Conservation (phyloP, 2,797 vertebrate species). For the Sebastes trivittatus region DNA sequence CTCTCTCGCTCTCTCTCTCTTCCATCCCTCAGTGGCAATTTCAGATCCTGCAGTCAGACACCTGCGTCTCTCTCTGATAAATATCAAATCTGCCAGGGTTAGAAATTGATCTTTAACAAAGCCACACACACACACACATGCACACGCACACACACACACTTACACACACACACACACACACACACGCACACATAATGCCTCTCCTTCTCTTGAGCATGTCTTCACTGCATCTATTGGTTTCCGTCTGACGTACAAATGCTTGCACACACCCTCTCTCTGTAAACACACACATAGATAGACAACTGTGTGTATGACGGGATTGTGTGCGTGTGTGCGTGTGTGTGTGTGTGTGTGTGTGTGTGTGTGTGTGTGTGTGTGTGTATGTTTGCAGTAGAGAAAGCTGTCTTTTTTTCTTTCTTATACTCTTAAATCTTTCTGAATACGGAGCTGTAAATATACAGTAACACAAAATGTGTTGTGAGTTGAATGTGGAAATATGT, state of each 20-base stretch:
- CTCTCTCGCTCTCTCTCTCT: neutral
- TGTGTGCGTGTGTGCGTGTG: too few relatives aligned
- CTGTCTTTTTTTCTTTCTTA: neutral
- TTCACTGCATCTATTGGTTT: neutral
- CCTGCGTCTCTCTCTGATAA: conserved; percentile 58
- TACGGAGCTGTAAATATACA: neutral
- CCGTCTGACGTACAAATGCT: neutral
- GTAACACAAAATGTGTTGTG: too few relatives aligned
- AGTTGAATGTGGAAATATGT: neutral
- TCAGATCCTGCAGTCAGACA: conserved; percentile 28
- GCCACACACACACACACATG: neutral
- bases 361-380: neutral
- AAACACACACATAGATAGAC: neutral
- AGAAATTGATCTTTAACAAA: conserved; percentile 17
- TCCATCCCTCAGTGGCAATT: conserved; percentile 10
- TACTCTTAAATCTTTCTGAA: neutral
- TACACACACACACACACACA: neutral
- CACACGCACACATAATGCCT: neutral
- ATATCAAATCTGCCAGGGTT: conserved; percentile 56
- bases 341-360: neutral
- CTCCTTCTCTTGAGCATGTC: neutral
- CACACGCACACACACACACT: neutral
- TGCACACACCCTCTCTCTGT: neutral
- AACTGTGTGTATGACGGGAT: neutral
- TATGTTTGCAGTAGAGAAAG: neutral